Base-by-base conservation (phyloP, 2,888 invertebrate species). In the Ormyrus labotus region DNA sequence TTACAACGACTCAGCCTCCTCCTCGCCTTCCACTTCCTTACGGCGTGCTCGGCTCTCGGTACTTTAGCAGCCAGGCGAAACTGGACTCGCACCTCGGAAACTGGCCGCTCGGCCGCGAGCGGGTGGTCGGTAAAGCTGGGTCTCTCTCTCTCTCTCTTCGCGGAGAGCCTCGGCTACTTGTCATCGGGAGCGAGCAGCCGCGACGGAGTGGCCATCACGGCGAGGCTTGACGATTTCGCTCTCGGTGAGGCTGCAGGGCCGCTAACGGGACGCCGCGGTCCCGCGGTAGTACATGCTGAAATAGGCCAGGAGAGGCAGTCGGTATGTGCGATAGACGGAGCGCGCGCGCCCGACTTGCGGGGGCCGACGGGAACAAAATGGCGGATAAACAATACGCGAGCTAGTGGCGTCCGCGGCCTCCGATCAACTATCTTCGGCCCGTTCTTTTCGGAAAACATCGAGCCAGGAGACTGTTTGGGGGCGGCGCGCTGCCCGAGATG, bases 361-460 rank as follows among this genome's bases (percentile, higher is more conserved):
- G 10, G 9, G 10, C 45, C 13, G 19, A 82, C 10, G 51, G 83
- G 84, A 84, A 86, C 87, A 87, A 87, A 87, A 87, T 87, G 87
- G 87, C 88, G 87, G 86, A 87, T 88, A 88, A 87, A 87, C 88
- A 87, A 88, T 86, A 65, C 50, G 47, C 58, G 34, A 19, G 55
- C 11, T 47, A 47, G 45, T 47, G 13, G 48, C 70, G 5, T 7
- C 70, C 10, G 47, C 13, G 13, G 45, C 61, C 51, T 19, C 47
- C 58, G 71, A 50, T 51, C 5, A 34, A 34, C 34, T 34, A 34
- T 34, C 34, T 4, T 34, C 34, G 47, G n/a, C 11, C 69, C 13
- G 19, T 11, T 6, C 72, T 19, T 63, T 73, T 53, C 64, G 19
- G 73, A 73, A 55, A 55, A 53, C 73, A 55, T 65, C 58, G 65